Base-by-base conservation (phyloP, 2,113 vertebrate genomes). In the Ceratotherium simum region DNA sequence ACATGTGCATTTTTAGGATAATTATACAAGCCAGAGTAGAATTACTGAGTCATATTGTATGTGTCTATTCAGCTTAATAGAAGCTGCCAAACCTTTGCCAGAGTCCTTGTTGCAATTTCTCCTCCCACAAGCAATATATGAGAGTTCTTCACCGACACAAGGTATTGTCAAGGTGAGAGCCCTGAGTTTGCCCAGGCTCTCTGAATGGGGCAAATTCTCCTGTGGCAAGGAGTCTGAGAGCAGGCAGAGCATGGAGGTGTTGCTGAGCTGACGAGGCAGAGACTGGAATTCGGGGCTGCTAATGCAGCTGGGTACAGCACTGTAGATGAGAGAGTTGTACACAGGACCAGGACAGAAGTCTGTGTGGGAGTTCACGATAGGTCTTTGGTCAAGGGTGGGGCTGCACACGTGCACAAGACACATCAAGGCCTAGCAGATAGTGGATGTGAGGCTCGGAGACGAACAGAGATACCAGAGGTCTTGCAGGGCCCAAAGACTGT, bases 11-110 rank as follows among this genome's bases (percentile, higher is more conserved):
- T 91, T 56, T 58, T 60, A 75, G 33, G 58, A 33, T 62, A 79
- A 93, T 54, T 85, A 51, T 85, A 58, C 39, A 93, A 70, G 10
- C 70, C 48, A 90, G 60, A 79, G 17, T 39, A 94, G 36, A 97
- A 95, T 84, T 85, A 42, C 27, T 95, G 51, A 73, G 33, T 67
- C 27, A 79, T 69, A 81, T 14, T 78, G 3, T 70, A 78, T 64
- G 25, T 42, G 2, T 58, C 25, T n/a, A 33, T 54, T 72, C 25
- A 64, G 46, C 31, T 89, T 72, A 54, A 78, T 7, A 83, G 13
- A 83, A 58, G 12, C 36, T 89, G 54, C n/a, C 42, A 62, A 82
- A 96, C 83, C n/a, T 62, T 62, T 62, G 9, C n/a, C 51, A 84
- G 17, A 64, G 21, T 83, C 46, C 31, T 56, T 23, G 39, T 33